Evolutionary conservation across 1,140 invertebrate species (phyloP), one percentile per base, ranked within the genome.

Genomic region (Oncopeltus fasciatus): DNA sequence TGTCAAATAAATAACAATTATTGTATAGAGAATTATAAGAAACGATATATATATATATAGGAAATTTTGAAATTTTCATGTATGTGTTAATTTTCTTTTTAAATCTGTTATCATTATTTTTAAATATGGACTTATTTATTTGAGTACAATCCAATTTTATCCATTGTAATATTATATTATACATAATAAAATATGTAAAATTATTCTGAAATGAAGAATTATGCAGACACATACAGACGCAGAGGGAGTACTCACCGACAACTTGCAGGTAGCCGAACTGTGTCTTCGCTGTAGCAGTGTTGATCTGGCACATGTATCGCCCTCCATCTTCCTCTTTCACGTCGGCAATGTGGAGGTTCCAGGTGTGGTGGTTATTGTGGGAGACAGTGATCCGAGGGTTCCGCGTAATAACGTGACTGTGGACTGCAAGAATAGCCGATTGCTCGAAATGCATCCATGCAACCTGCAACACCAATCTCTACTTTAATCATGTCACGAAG

Each of bases 401-500:
- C 63, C 90, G 79, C 21, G 91, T 93, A 68, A 94, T 93, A 68
- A 94, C 90, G 74, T 92, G 88, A 74, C 86, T 89, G 72, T 93
- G 89, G 24, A 95, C 90, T 18, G 91, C 92, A 68, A 95, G 76
- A 68, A 94, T 93, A 31, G 92, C 88, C 33, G 90, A 92, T 72
- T 92, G 91, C 71, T 95, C 92, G 72, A 92, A 92, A 71, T 93
- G 85, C 84, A 95, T 92, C 90, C 91, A 93, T 61, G 91, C 92
- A 59, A 94, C 88, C 90, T 93, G 77, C 57, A 81, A 77, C n/a
- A n/a, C n/a, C n/a, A n/a, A n/a, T n/a, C n/a, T n/a, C n/a, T n/a
- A n/a, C n/a, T n/a, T n/a, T n/a, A n/a, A n/a, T n/a, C n/a, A n/a
- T n/a, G n/a, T n/a, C n/a, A n/a, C n/a, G n/a, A n/a, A n/a, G n/a